Conservation (phyloP, 2,888 invertebrate species). For the Girardia tigrina region DNA sequence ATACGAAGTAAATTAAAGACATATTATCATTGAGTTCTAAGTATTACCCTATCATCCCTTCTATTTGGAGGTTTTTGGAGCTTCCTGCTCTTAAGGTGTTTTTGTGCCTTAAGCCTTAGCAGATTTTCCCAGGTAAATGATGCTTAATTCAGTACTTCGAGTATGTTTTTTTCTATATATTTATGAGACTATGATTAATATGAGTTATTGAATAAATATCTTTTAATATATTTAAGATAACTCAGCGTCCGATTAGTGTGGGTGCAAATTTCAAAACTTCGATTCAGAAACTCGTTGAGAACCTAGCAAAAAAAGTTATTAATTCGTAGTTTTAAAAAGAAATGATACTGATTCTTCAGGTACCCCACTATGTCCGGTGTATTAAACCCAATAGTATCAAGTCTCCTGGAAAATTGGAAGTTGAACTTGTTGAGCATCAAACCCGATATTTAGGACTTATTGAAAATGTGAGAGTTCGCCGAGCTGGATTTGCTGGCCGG, state of each 20-base stretch:
- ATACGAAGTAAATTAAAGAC: too few species aligned
- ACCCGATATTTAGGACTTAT: constrained; percentile 38
- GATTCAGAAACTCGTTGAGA: constrained; percentile 74
- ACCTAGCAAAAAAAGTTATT: constrained; percentile 63
- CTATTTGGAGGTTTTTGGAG: too few species aligned
- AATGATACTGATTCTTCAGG: not conserved
- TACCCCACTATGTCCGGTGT: constrained; percentile 42
- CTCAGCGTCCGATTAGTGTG: constrained; percentile 72
- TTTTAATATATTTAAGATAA: constrained; percentile 40
- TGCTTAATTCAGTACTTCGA: too few species aligned
- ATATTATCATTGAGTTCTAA: too few species aligned
- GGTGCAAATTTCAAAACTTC: constrained; percentile 85
- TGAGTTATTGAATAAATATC: too few species aligned
- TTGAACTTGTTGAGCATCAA: constrained; percentile 44
- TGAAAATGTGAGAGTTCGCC: constrained; percentile 31
- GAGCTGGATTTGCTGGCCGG: constrained; percentile 30
- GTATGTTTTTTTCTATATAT: too few species aligned
- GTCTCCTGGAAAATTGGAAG: constrained; percentile 42
- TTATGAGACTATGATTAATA: too few species aligned
- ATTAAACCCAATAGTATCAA: constrained; percentile 48
- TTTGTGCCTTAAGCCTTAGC: too few species aligned
- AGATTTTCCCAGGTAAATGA: too few species aligned
- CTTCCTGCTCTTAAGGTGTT: too few species aligned
- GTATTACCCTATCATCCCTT: too few species aligned
- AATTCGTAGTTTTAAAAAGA: not conserved